A percentile compares a stretch with the other conserved stretches of the same genome.
Conservation (phyloP, 2,113 vertebrate species). For the Anguilla japonica region DNA sequence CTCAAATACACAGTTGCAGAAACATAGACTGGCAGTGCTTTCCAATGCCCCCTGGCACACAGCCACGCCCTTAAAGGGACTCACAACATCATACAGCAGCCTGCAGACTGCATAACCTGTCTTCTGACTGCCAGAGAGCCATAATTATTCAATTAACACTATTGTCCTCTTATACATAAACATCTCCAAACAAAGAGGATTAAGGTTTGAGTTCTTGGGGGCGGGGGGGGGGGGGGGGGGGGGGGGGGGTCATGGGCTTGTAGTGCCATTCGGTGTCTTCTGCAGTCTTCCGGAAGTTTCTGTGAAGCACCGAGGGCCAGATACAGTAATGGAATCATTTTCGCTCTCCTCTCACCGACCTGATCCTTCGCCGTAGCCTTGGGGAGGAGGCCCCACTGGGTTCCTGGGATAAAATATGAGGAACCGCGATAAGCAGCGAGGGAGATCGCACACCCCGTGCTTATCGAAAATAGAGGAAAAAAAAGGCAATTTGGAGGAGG, state of each 20-base stretch:
- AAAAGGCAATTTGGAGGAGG: not conserved
- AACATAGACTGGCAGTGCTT: not conserved
- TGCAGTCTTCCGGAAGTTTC: not conserved
- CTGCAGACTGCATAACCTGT: not conserved
- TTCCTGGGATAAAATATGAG: not conserved
- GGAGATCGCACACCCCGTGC: not conserved
- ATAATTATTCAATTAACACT: not conserved
- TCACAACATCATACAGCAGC: too few species aligned
- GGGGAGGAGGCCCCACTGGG: not conserved
- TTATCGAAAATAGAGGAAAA: not conserved
- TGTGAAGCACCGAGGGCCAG: not conserved
- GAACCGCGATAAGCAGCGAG: not conserved
- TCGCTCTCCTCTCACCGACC: not conserved
- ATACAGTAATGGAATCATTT: not conserved
- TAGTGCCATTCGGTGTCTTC: not conserved
- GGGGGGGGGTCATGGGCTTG: not conserved
- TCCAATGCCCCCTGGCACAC: not conserved
- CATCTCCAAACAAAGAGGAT: not conserved
- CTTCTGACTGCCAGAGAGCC: not conserved
- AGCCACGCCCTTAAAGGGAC: not conserved
- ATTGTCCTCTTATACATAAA: not conserved
- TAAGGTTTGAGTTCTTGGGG: not conserved
- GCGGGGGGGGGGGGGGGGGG: too few species aligned
- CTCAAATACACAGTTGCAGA: not conserved
- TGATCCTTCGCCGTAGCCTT: not conserved